A percentile compares a stretch with the other conserved stretches of the same genome.
phyloP scores from a whole-genome alignment of 2,797 vertebrate genomes.

The Micromesistius poutassou region DNA sequence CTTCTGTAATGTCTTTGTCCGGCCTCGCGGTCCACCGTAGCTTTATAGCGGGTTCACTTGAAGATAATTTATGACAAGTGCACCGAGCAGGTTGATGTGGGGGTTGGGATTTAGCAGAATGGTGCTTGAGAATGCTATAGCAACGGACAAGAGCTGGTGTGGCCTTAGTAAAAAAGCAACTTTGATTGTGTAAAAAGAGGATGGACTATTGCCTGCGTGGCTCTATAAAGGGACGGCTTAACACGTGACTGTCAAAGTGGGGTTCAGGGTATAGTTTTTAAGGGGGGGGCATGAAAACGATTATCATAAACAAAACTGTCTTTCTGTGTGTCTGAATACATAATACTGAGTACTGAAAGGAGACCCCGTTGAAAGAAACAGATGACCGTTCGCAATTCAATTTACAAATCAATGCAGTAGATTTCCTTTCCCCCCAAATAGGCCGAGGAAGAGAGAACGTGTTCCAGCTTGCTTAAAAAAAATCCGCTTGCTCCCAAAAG shows the following conservation, averaged over 20 bases:
- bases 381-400: neutral
- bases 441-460: neutral
- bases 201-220: constrained; percentile 40
- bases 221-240: constrained; percentile 51
- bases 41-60: constrained; percentile 90
- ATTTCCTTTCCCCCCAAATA: neutral
- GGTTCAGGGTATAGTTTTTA: neutral
- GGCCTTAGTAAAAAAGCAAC: constrained; percentile 67
- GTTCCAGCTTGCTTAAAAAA: neutral
- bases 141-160: constrained; percentile 81
- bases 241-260: neutral
- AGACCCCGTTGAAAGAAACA: neutral
- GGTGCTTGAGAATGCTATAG: constrained; percentile 99
- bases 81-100: constrained; percentile 82
- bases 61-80: constrained; percentile 99
- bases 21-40: constrained; percentile 77
- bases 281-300: constrained; percentile 1
- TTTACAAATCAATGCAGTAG: neutral
- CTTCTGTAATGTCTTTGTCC: constrained; percentile 47
- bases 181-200: constrained; percentile 56
- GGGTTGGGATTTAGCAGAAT: constrained; percentile 71
- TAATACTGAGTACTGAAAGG: neutral
- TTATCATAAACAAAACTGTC: constrained; percentile 5
- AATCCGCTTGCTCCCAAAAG: neutral
- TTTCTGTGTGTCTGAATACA: constrained; percentile 13